Conservation (phyloP, 23 tunicate genomes). For the Phallusia fumigata region DNA sequence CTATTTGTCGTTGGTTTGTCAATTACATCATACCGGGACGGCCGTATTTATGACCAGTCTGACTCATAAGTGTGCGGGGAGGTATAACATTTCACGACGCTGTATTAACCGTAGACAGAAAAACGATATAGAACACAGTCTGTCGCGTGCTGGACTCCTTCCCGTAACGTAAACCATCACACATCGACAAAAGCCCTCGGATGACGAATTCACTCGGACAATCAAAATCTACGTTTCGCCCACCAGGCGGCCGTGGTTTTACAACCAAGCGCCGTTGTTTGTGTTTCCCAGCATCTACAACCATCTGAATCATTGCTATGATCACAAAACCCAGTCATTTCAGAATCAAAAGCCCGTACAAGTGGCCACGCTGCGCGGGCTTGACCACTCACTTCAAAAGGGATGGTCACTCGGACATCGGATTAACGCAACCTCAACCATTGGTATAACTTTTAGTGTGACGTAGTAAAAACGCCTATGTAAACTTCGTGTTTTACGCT, state of each 20-base stretch:
- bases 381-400: not conserved
- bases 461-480: not conserved
- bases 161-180: not conserved
- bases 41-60: not conserved
- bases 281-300: not conserved
- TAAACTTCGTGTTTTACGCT: not conserved
- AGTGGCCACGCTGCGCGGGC: not conserved
- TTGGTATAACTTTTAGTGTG: not conserved
- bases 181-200: not conserved
- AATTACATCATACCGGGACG: not conserved
- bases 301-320: not conserved
- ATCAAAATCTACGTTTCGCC: not conserved
- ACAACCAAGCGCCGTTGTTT: not conserved
- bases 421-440: not conserved
- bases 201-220: not conserved
- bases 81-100: not conserved
- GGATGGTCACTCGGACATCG: not conserved
- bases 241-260: not conserved
- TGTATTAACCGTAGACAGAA: not conserved
- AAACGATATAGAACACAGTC: not conserved
- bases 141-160: not conserved
- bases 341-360: not conserved
- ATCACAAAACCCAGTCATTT: not conserved
- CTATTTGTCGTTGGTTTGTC: not conserved
- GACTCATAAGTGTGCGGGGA: conserved; percentile 5